These are phyloP conservation scores for Drosophila greeni DNA, from an alignment of 2,888 invertebrate genomes.

Conservation along the genomic window DNA sequence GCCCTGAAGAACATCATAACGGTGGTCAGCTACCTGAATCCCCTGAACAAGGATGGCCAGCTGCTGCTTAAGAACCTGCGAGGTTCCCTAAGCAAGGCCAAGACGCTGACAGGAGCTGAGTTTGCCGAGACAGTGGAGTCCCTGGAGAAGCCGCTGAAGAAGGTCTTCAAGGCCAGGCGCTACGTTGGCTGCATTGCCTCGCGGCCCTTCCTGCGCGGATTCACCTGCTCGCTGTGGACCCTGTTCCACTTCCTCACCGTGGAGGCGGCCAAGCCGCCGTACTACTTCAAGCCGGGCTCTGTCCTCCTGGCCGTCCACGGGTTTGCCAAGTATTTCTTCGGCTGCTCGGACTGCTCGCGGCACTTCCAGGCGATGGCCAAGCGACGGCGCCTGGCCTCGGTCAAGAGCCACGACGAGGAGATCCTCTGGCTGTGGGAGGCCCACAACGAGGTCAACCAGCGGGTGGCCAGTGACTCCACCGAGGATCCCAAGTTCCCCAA, in stretches of 20 bases:
- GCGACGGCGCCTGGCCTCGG: constrained; percentile 28
- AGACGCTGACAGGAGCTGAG: constrained; percentile 39
- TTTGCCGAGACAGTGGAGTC: constrained; percentile 22
- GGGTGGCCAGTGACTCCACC: constrained; percentile 88
- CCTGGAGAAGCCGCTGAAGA: constrained; percentile 10
- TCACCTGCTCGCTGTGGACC: constrained; percentile 96
- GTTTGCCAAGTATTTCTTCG: constrained; percentile 85
- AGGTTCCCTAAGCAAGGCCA: neutral
- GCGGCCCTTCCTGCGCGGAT: constrained; percentile 85
- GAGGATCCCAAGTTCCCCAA: constrained; percentile 87
- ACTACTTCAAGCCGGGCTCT: constrained; percentile 25
- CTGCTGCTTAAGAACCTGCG: constrained; percentile 30
- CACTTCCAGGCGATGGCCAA: constrained; percentile 85
- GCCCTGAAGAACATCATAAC: constrained; percentile 40
- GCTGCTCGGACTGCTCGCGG: constrained; percentile 91
- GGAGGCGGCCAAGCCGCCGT: constrained; percentile 77
- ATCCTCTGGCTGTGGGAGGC: constrained; percentile 95
- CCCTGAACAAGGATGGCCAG: constrained; percentile 44
- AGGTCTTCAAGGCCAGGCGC: constrained; percentile 82
- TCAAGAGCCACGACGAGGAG: constrained; percentile 80
- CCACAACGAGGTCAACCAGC: constrained; percentile 92
- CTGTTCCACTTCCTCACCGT: constrained; percentile 94
- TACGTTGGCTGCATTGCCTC: constrained; percentile 92
- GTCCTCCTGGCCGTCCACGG: constrained; percentile 51
- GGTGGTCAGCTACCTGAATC: constrained; percentile 33